A percentile compares a stretch with the other conserved stretches of the same genome.
Conservation (phyloP, 2,797 vertebrate genomes). For the Protonibea diacanthus region DNA sequence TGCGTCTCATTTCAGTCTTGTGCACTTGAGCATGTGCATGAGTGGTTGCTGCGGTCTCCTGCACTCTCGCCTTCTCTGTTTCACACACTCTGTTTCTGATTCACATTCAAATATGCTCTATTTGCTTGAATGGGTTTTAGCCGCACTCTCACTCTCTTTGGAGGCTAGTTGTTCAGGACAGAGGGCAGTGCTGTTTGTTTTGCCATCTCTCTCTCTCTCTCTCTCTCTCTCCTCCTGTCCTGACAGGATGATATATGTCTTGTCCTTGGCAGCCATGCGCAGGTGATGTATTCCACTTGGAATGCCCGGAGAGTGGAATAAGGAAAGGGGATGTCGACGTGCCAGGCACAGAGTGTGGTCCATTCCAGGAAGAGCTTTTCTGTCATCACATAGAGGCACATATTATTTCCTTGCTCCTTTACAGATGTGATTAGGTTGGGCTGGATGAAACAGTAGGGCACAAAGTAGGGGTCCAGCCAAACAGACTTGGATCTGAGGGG, state of each 20-base stretch:
- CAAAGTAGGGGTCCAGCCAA: neutral
- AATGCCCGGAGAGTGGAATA: conserved; percentile 68
- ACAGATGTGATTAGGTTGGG: conserved; percentile 35
- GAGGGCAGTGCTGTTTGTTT: conserved; percentile 66
- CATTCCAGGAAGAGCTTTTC: conserved; percentile 33
- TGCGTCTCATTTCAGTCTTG: neutral
- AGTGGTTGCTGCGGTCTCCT: neutral
- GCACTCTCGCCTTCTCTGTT: neutral
- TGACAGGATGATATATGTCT: conserved; percentile 78
- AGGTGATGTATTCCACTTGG: conserved; percentile 75
- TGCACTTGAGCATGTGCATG: conserved; percentile 16
- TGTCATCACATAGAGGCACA: conserved; percentile 34
- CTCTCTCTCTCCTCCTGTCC: conserved; percentile 29
- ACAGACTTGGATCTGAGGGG: neutral
- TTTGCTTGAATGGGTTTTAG: conserved; percentile 42
- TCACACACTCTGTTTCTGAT: conserved; percentile 15
- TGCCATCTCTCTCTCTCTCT: conserved; percentile 7
- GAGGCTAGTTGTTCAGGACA: conserved; percentile 41
- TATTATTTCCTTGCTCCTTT: conserved; percentile 33
- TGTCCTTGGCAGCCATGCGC: conserved; percentile 71
- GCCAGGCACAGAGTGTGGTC: conserved; percentile 48
- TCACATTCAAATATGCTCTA: conserved; percentile 52
- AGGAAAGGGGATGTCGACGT: conserved; percentile 46
- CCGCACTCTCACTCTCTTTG: conserved; percentile 22
- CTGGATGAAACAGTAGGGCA: neutral